Base-by-base conservation (phyloP, 2,113 vertebrate genomes). In the Lampris incognitus region DNA sequence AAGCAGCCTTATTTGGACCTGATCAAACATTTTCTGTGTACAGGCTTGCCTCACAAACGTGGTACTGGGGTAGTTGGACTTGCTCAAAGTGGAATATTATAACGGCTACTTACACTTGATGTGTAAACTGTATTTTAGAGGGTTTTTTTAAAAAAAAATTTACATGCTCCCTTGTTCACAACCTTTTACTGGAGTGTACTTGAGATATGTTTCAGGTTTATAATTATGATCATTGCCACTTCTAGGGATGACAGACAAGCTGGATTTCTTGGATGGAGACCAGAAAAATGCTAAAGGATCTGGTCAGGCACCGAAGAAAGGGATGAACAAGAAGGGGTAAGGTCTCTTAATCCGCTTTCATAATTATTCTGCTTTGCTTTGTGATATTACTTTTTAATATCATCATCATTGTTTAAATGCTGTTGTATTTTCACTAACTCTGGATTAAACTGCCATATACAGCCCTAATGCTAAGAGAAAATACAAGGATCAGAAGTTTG, bases 261-360 rank as follows among this genome's bases (percentile, higher is more conserved):
- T 99, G 91, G 98, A 99, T 78, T 99, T 99, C 88, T 91, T 99
- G 42, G 98, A 98, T 40, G 97, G 96, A 69, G 97, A 98, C 46
- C 85, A 95, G 79, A 92, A 92, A 92, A 78, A 50, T 81, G 94
- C 91, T 87, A 92, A 93, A 91, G 78, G 78, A 3, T 38, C 85
- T 0, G 0, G 70, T 11, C 83, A 72, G n/a, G 72, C 11, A 6
- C 2, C 90, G 40, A 94, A 94, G 63, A 88, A 90, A 60, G 74
- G 69, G 0, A 0, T 52, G 4, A 90, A 86, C 55, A 94, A 92
- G 48, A 93, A 91, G 72, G 83, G 81, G 94, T 94, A 66, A 77
- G 79, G 4, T 9, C 8, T 50, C 36, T 24, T 3, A 2, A 39
- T 6, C 11, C 38, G 1, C 37, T 5, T n/a, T 60, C 37, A 2